Evolutionary conservation across 2,113 vertebrate genomes (phyloP).

Genomic region (Gracilinanus agilis): DNA sequence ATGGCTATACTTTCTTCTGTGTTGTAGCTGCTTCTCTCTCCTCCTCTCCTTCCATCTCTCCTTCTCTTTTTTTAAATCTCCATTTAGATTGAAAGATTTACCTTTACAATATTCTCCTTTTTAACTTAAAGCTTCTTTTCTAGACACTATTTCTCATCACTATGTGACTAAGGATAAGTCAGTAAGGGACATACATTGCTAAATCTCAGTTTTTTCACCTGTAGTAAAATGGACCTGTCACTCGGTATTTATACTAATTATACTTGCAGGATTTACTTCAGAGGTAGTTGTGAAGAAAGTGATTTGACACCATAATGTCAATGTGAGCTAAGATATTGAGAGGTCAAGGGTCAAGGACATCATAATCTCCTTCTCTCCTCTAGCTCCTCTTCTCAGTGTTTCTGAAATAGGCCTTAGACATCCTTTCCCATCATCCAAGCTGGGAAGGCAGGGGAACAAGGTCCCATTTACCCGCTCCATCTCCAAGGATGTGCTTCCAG

Average conservation of each 20-base stretch:
- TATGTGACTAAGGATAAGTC: not conserved
- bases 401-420: conserved; percentile 78
- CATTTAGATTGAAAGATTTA: not conserved
- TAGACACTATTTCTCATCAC: not conserved
- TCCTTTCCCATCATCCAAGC: conserved; percentile 81
- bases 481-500: not conserved
- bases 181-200: not conserved
- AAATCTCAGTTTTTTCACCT: not conserved
- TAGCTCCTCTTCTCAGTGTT: conserved; percentile 85
- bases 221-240: not conserved
- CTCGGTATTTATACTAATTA: not conserved
- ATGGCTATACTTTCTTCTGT: not conserved
- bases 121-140: not conserved
- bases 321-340: not conserved
- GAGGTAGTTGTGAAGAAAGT: not conserved
- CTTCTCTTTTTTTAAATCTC: too few species aligned
- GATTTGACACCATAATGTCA: not conserved
- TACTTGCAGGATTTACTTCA: not conserved
- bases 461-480: not conserved
- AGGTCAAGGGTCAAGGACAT: conserved; percentile 4
- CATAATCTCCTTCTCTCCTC: conserved; percentile 83
- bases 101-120: not conserved
- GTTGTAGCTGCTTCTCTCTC: not conserved
- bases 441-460: conserved; percentile 55
- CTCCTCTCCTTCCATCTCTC: too few species aligned